phyloP scores from a whole-genome alignment of 1,140 invertebrate genomes.

The Protaetia brevitarsis region DNA sequence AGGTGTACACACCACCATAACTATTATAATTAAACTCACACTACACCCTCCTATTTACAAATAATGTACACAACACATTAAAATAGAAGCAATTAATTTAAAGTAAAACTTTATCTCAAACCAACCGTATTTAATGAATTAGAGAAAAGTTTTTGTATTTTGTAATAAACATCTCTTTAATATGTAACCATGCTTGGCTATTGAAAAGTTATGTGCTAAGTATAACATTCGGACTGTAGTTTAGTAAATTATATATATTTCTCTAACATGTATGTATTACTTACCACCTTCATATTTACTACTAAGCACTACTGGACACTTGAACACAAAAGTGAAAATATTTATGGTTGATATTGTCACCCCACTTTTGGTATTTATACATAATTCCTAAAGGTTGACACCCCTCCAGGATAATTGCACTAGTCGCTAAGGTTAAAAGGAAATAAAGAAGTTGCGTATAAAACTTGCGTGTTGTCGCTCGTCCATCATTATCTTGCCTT shows the following conservation, averaged over 20 bases:
- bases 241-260: not conserved
- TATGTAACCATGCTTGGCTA: no score
- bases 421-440: slow-evolving; percentile 6
- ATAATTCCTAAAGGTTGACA: not conserved
- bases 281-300: slow-evolving; percentile 3
- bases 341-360: not conserved
- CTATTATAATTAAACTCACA: no score
- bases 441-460: not conserved
- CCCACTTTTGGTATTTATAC: not conserved
- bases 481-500: slow-evolving; percentile 4
- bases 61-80: no score
- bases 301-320: not conserved
- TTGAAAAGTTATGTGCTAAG: no score
- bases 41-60: no score
- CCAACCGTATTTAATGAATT: no score
- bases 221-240: no score
- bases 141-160: no score
- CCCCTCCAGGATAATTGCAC: slow-evolving; percentile 13
- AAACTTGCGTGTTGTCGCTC: slow-evolving; percentile 4
- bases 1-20: no score
- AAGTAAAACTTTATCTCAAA: no score
- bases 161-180: no score
- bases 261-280: not conserved
- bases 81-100: no score
- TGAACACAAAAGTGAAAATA: not conserved